These are phyloP conservation scores for Dasyornis broadbenti DNA, from an alignment of 2,113 vertebrate species.

Conservation along the genomic window DNA sequence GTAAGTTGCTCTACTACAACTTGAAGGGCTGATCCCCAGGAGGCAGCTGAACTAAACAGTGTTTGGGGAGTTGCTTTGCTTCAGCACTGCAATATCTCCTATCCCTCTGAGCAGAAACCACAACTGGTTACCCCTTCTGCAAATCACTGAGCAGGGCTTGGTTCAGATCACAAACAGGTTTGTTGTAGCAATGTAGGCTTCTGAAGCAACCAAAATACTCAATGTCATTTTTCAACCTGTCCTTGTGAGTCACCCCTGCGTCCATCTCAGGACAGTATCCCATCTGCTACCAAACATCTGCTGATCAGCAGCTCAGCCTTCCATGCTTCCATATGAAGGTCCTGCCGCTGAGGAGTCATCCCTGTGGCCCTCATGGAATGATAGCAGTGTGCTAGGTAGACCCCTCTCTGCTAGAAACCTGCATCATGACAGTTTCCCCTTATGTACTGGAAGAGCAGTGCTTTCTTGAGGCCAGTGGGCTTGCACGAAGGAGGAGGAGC, in stretches of 20 bases:
- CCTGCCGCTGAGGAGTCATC: neutral
- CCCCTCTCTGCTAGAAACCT: neutral
- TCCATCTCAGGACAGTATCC: neutral
- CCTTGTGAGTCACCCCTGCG: neutral
- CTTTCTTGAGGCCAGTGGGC: neutral
- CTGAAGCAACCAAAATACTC: neutral
- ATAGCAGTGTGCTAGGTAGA: neutral
- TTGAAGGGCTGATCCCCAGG: neutral
- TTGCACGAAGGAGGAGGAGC: neutral
- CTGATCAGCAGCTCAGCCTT: neutral
- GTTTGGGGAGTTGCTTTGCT: neutral
- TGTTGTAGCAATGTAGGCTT: neutral
- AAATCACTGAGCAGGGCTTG: neutral
- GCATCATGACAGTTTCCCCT: neutral
- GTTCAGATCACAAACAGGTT: neutral
- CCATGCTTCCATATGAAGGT: neutral
- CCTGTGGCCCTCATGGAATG: too few relatives aligned
- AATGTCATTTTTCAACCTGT: neutral
- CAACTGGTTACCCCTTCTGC: neutral
- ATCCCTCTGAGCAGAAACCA: neutral
- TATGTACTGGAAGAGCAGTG: neutral
- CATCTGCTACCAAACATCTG: neutral
- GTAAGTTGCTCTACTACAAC: neutral
- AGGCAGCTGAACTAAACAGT: neutral
- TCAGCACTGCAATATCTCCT: neutral